phyloP scores from a whole-genome alignment of 2,797 vertebrate species.

The Hypotaenidia okinawae region DNA sequence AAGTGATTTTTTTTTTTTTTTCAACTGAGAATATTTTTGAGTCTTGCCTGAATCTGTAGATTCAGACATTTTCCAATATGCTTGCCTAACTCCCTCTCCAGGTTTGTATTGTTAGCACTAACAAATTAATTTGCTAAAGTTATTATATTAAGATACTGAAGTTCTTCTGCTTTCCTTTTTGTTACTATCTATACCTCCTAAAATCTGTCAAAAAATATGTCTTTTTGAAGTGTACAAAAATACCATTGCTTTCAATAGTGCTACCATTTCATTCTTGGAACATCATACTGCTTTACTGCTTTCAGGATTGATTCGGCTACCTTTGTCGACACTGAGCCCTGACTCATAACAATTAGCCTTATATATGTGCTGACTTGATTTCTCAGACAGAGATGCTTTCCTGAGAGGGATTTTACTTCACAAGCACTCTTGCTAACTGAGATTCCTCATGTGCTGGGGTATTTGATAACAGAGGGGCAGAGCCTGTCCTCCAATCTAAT shows the following conservation, averaged over 20 bases:
- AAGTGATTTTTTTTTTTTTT: not conserved
- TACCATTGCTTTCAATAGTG: not conserved
- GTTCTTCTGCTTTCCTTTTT: not conserved
- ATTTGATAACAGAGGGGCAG: not conserved
- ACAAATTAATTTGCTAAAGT: not conserved
- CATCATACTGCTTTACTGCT: not conserved
- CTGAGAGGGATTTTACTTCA: not conserved
- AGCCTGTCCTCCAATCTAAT: not conserved
- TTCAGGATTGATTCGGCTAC: constrained; percentile 1
- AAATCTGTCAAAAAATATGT: not conserved
- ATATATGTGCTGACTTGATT: constrained; percentile 5
- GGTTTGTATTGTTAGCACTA: not conserved
- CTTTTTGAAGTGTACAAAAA: not conserved
- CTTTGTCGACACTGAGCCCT: not conserved
- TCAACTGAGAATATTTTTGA: not conserved
- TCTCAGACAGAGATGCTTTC: constrained; percentile 3
- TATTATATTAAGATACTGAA: not conserved
- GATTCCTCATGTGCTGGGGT: not conserved
- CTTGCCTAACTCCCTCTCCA: not conserved
- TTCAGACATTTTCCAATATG: not conserved
- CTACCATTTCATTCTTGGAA: constrained; percentile 16
- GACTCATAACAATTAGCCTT: constrained; percentile 40
- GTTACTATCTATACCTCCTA: not conserved
- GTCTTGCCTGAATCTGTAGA: not conserved
- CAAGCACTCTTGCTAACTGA: not conserved